Evolutionary conservation across 1,140 invertebrate genomes (phyloP), one percentile per base, ranked within the genome.

Genomic region (Zaprionus nigranus): DNA sequence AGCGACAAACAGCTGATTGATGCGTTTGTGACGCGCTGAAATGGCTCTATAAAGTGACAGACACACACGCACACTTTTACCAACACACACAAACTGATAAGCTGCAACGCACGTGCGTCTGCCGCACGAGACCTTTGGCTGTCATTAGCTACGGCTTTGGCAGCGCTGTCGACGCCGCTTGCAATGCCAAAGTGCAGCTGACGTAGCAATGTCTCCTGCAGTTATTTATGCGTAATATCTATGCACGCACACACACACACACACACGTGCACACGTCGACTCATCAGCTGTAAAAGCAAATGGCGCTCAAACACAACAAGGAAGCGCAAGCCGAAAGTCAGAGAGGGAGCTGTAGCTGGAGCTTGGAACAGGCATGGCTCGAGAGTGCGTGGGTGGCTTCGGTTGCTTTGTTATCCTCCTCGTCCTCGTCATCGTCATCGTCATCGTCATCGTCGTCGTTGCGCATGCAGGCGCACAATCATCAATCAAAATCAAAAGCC

Each of bases 401-500:
- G 43, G 49, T 63, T 61, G 62, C 70, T 66, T 72, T 70, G 71
- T 68, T 67, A 62, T 62, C 34, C n/a, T 46, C 40, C n/a, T 17
- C 40, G n/a, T 46, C n/a, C 1, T 28, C 28, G 13, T 43, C 40
- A 11, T 30, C 30, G 30, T 30, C 20, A 20, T 20, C 20, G 20
- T 20, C 20, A 20, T 30, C 28, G 40, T 43, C 30, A 34, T 34
- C 30, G 34, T 17, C 24, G 68, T 64, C 58, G 71, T 59, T 75
- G 77, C 65, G 77, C 70, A 71, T 71, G 65, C 81, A 69, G 78
- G 70, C 82, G 68, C 71, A 85, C 81, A 91, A 92, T 90, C 90
- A 92, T 92, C 90, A 92, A 92, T 92, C 90, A 92, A 92, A 92
- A 92, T 92, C 90, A 92, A 91, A 90, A 82, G 86, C 86, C 81